phyloP scores from a whole-genome alignment of 2,888 invertebrate species.

The Andrena minutula region DNA sequence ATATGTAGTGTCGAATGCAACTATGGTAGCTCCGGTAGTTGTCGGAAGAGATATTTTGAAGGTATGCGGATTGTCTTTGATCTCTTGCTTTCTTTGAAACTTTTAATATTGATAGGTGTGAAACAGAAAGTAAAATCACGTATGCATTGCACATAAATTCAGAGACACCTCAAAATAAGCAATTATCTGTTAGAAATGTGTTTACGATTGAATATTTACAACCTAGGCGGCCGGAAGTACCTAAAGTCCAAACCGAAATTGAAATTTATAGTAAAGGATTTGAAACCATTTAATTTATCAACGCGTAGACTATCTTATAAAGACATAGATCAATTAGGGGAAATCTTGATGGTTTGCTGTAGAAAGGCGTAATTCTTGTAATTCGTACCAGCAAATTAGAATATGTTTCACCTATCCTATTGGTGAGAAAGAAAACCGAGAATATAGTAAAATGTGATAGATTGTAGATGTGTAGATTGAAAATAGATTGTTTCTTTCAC shows the following conservation, averaged over 20 bases:
- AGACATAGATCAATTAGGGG: background rate
- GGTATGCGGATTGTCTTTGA: too few species aligned
- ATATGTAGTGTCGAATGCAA: too few species aligned
- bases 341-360: background rate
- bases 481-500: constrained; percentile 15
- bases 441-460: background rate
- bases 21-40: too few species aligned
- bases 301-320: background rate
- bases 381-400: background rate
- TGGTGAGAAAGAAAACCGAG: too few species aligned
- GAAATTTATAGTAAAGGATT: too few species aligned
- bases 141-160: background rate
- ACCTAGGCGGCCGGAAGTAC: too few species aligned
- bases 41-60: too few species aligned
- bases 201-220: too few species aligned
- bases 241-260: too few species aligned
- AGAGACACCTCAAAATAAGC: background rate
- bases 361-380: background rate
- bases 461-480: too few species aligned
- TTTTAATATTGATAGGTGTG: background rate
- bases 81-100: background rate
- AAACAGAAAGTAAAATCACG: background rate
- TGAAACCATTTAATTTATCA: too few species aligned
- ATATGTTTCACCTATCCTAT: background rate
- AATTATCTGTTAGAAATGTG: background rate